Conservation (phyloP, 2,797 vertebrate species). For the Ctenopoma kingsleyae region DNA sequence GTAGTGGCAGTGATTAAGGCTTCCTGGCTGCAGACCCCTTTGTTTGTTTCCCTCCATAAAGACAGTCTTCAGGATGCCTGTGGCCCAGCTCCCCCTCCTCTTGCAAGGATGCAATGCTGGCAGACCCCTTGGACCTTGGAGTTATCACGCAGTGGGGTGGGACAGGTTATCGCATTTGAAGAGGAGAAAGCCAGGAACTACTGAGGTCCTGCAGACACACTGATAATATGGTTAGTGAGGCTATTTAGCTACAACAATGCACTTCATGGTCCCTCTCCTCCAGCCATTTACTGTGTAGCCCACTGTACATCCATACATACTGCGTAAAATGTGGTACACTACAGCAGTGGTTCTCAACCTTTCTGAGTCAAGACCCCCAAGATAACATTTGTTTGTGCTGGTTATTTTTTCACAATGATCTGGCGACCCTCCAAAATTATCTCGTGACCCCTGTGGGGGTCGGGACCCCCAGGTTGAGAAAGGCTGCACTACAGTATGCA, state of each 20-base stretch:
- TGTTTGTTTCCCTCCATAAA: slow-evolving; percentile 82
- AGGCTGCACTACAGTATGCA: background rate
- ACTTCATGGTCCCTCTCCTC: slow-evolving; percentile 25
- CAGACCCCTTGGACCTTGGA: slow-evolving; percentile 72
- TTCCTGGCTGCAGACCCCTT: slow-evolving; percentile 82
- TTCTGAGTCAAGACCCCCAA: too few species aligned
- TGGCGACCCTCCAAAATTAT: too few species aligned
- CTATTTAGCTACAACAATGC: slow-evolving; percentile 75
- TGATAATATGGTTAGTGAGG: slow-evolving; percentile 70
- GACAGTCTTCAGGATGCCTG: slow-evolving; percentile 70
- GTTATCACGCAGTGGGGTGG: slow-evolving; percentile 61
- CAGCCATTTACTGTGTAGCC: slow-evolving; percentile 24
- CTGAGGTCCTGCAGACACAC: slow-evolving; percentile 76
- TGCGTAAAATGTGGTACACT: slow-evolving; percentile 11
- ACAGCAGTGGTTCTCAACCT: too few species aligned
- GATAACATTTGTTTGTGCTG: too few species aligned
- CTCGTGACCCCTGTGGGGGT: too few species aligned
- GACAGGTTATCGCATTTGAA: slow-evolving; percentile 72
- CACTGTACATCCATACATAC: slow-evolving; percentile 3
- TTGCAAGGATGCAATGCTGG: slow-evolving; percentile 54
- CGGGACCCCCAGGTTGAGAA: too few species aligned
- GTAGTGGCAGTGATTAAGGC: slow-evolving; percentile 86
- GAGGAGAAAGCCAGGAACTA: slow-evolving; percentile 76
- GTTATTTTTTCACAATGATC: too few species aligned
- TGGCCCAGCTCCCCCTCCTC: slow-evolving; percentile 43